Conservation (phyloP, 2,113 vertebrate species). For the Andinoacara biseriatus region DNA sequence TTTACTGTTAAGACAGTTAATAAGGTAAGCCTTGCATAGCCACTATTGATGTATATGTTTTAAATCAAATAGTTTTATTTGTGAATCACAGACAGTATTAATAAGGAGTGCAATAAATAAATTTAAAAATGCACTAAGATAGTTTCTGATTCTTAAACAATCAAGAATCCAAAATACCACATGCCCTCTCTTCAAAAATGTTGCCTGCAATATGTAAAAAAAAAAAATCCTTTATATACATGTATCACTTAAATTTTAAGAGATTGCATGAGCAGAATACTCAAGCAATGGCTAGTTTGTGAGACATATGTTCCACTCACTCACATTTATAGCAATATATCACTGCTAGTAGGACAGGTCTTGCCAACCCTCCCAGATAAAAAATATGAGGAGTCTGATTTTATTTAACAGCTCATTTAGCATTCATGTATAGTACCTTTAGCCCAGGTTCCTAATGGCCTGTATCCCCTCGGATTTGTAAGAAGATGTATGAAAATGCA, state of each 20-base stretch:
- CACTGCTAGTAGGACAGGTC: conserved; percentile 38
- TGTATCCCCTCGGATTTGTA: conserved; percentile 68
- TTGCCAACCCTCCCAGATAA: conserved; percentile 35
- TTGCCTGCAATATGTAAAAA: not conserved
- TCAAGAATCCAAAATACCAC: not conserved
- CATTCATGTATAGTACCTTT: conserved; percentile 72
- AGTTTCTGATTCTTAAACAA: not conserved
- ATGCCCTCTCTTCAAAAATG: not conserved
- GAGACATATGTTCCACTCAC: conserved; percentile 45
- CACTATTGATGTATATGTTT: not conserved
- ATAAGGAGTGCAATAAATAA: not conserved
- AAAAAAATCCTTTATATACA: not conserved
- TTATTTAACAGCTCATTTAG: conserved; percentile 78
- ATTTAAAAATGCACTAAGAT: not conserved
- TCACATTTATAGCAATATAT: conserved; percentile 58
- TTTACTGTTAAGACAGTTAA: not conserved
- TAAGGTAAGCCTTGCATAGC: not conserved
- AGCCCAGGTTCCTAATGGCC: conserved; percentile 66
- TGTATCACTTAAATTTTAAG: not conserved
- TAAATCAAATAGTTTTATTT: not conserved
- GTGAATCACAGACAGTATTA: not conserved
- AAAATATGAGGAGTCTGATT: conserved; percentile 70
- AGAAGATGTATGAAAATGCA: conserved; percentile 75
- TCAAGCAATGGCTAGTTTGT: conserved; percentile 9
- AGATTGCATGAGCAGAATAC: not conserved